A percentile compares a stretch with the other conserved stretches of the same genome.
phyloP scores from a whole-genome alignment of 2,888 invertebrate genomes.

The Herminia tarsipennalis region DNA sequence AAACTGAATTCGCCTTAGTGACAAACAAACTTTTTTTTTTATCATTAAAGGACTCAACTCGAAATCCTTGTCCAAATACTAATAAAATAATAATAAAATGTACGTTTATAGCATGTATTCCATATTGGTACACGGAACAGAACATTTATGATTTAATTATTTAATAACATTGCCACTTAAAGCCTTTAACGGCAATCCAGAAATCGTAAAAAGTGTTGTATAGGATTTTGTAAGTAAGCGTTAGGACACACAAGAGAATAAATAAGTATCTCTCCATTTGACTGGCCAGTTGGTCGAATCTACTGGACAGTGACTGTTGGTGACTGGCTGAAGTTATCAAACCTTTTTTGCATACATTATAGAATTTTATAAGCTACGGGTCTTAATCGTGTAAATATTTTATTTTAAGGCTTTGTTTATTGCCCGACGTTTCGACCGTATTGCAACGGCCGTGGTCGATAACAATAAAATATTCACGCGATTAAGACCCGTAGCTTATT shows the following conservation, averaged over 20 bases:
- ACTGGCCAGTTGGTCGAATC: background rate
- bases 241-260: slow-evolving; percentile 8
- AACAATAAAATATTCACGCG: no score
- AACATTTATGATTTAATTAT: slow-evolving; percentile 66
- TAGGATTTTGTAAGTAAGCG: slow-evolving; percentile 14
- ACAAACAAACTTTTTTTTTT: background rate
- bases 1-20: background rate
- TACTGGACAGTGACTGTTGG: no score
- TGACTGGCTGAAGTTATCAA: no score
- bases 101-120: slow-evolving; percentile 8
- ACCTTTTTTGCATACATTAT: no score
- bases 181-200: slow-evolving; percentile 49
- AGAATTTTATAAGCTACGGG: no score
- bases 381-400: no score
- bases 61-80: background rate
- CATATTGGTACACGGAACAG: slow-evolving; percentile 38
- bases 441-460: no score
- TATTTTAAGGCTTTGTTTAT: no score
- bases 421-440: no score
- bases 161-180: slow-evolving; percentile 56
- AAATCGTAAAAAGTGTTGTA: slow-evolving; percentile 34
- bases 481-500: no score
- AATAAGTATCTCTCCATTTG: background rate
- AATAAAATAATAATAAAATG: slow-evolving; percentile 13
- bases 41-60: background rate